Base-by-base conservation (phyloP, 92 coral and sea anemone genomes). In the Scolanthus callimorphus region DNA sequence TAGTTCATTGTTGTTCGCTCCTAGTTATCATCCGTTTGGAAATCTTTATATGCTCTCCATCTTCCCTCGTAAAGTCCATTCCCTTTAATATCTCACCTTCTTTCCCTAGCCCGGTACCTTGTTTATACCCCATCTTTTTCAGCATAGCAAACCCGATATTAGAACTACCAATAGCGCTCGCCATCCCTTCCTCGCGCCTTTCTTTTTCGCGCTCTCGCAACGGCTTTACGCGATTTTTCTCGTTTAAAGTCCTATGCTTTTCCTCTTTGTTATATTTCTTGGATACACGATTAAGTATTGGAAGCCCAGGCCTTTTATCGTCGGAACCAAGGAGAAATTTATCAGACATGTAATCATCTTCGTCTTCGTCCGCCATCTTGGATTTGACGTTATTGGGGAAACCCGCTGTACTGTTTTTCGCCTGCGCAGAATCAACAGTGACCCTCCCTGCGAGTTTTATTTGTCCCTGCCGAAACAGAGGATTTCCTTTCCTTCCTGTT, bases 281-380 rank as follows among this genome's bases (percentile, higher is more conserved):
- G 3, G 96, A 84, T n/a, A 78, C 51, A 31, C 85, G 81, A 44
- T 82, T 85, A 20, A 74, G 61, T 29, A 74, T 69, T 3, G 96
- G 86, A 38, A 86, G 63, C 23, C 95, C 88, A 0, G 86, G 76
- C 22, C 77, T 79, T 0, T 82, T 55, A 49, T 76, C 57, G 34
- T 65, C 71, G 15, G 79, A 55, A 11, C 83, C 85, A 27, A 81
- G 70, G n/a, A 89, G 71, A 67, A 84, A 94, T 43, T 70, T 80
- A 46, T 89, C 95, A 0, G 96, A 89, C 99, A 94, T 94, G 60
- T 94, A 94, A 65, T 91, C 99, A 46, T 94, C 99, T 59, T 91
- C 97, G 12, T 79, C 96, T 1, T 90, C 91, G 85, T 89, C 97
- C 90, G 99, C 94, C 99, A 94, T 94, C 45, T 89, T 94, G 85